Base-by-base conservation (phyloP, 2,797 vertebrate species). In the Sphenopsis melanotis region DNA sequence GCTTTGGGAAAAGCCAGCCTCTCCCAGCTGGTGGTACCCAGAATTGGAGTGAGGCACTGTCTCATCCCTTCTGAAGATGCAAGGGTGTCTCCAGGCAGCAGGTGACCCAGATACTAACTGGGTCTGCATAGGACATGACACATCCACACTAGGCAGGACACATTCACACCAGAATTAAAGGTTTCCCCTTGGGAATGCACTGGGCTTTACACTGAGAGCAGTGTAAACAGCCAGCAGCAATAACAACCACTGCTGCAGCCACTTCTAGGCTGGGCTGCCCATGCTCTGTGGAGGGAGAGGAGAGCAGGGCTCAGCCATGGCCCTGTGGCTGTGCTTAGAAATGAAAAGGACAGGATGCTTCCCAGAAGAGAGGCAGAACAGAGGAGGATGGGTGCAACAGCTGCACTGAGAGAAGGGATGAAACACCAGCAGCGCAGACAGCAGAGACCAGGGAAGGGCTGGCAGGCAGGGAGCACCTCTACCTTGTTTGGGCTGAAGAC, bases 401-500 rank as follows among this genome's bases (percentile, higher is more conserved):
- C 26, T 5, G 1, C 15, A 17, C 19, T 15, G 57, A 21, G 29
- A 90, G 37, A 52, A 82, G 66, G 64, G 66, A 89, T 26, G 37
- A 68, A 70, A 71, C 70, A 66, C 2, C 15, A 72, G 46, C 72
- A 72, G 42, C 1, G 53, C 26, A 60, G 22, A 26, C 13, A 7
- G 68, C 41, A 81, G 21, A 37, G 20, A 10, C 3, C 29, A 20
- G 41, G n/a, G 65, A 20, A 42, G 30, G 46, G 46, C 41, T n/a
- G 32, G 50, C 32, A 44, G 49, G 24, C 15, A 39, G 20, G 23
- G 29, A 46, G 7, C 9, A 59, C 32, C 76, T 95, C 97, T 97
- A 99, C 99, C 98, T 99, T 99, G 93, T 98, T 98, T 20, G 99
- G 99, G 56, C 98, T 89, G 91, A 98, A 99, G 70, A 98, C 72